A percentile compares a stretch with the other conserved stretches of the same genome.
Evolutionary conservation across 37 sponge, comb jelly and placozoan genomes (phyloP).

Genomic region (Hormiphora californensis): DNA sequence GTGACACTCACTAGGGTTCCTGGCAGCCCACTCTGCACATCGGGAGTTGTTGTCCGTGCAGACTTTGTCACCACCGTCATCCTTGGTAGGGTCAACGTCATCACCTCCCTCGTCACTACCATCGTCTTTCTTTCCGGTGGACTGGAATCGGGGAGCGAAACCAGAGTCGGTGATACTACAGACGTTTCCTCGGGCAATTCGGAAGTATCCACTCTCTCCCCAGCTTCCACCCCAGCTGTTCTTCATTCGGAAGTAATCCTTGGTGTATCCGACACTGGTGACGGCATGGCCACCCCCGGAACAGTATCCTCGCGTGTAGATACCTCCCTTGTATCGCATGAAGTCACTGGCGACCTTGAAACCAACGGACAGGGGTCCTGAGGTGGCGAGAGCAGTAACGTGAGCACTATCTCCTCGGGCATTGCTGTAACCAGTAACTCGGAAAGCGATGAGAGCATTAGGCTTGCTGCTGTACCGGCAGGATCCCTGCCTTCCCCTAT

Average conservation of each 20-base stretch:
- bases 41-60: slow-evolving; percentile 20
- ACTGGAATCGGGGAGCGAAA: slow-evolving; percentile 1
- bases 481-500: background rate
- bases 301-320: background rate
- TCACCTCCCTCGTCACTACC: slow-evolving; percentile 12
- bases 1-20: background rate
- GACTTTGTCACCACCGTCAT: background rate
- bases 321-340: background rate
- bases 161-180: background rate
- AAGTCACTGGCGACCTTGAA: background rate
- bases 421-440: background rate
- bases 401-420: background rate
- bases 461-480: background rate
- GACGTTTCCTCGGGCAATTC: background rate
- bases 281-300: slow-evolving; percentile 7
- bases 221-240: background rate
- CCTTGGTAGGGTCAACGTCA: background rate
- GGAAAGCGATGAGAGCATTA: background rate
- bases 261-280: slow-evolving; percentile 1
- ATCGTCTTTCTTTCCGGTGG: background rate
- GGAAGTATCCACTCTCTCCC: slow-evolving; percentile 20
- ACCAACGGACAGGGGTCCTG: background rate
- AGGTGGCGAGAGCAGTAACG: slow-evolving; percentile 8
- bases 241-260: background rate
- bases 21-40: background rate